A percentile compares a stretch with the other conserved stretches of the same genome.
These are phyloP conservation scores for Oryzias sinensis DNA, from an alignment of 2,797 vertebrate genomes.

Conservation along the genomic window DNA sequence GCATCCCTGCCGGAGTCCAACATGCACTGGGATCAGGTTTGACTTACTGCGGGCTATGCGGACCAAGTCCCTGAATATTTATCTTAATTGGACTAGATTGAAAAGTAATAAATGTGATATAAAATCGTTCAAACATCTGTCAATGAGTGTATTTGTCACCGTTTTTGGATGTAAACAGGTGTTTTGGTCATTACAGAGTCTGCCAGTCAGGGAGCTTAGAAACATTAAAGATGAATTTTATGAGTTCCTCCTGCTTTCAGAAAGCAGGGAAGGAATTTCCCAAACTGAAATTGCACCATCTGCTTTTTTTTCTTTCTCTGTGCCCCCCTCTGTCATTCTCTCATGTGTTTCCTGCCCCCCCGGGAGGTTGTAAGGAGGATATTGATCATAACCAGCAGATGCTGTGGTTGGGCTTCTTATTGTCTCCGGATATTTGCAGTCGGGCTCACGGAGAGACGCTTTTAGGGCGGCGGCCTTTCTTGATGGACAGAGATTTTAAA, in stretches of 20 bases:
- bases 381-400: conserved; percentile 40
- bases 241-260: conserved; percentile 26
- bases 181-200: no score
- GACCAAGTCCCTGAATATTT: no score
- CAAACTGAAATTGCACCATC: conserved; percentile 22
- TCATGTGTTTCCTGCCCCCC: conserved; percentile 27
- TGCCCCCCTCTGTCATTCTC: conserved; percentile 13
- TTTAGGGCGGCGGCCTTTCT: conserved; percentile 42
- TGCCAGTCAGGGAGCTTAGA: not conserved
- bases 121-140: no score
- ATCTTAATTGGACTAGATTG: no score
- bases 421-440: conserved; percentile 49
- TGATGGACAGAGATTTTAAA: conserved; percentile 42
- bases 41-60: no score
- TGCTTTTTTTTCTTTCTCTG: conserved; percentile 10
- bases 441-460: conserved; percentile 45
- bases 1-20: no score
- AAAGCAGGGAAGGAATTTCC: conserved; percentile 34
- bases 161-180: no score
- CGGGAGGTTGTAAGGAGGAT: conserved; percentile 34
- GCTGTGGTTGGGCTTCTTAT: conserved; percentile 53
- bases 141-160: no score
- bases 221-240: conserved; percentile 1
- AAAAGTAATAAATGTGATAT: no score
- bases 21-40: no score